Percentiles rank a stretch among this genome's conserved stretches.
Evolutionary conservation across 1,140 invertebrate species (phyloP).

Genomic region (Bombus cullumanus): DNA sequence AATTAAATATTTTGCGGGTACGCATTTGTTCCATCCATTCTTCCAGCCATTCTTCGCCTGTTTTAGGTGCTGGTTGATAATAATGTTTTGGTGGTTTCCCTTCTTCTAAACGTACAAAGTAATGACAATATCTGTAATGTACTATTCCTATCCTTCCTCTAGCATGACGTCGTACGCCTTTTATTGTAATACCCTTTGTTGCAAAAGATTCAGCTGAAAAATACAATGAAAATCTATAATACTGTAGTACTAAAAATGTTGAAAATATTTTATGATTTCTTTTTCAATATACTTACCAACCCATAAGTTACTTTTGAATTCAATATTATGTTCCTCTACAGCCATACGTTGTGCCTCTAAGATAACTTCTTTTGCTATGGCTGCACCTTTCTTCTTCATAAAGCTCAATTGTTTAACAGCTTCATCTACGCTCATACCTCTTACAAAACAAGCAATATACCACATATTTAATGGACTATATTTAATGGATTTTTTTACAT

Average conservation of each 20-base stretch:
- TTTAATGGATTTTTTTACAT: slow-evolving; percentile 92
- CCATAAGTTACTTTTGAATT: slow-evolving; percentile 98
- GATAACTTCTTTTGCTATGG: slow-evolving; percentile 90
- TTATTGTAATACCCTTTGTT: slow-evolving; percentile 89
- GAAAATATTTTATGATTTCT: background rate
- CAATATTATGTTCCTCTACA: slow-evolving; percentile 95
- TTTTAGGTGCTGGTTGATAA: slow-evolving; percentile 86
- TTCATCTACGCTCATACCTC: slow-evolving; percentile 97
- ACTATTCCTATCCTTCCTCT: slow-evolving; percentile 87
- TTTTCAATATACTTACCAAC: slow-evolving; percentile 88
- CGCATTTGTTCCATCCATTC: slow-evolving; percentile 89
- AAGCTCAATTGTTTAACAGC: slow-evolving; percentile 95
- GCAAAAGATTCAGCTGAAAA: slow-evolving; percentile 92
- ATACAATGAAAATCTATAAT: slow-evolving; percentile 27
- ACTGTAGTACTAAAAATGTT: background rate
- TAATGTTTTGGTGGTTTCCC: slow-evolving; percentile 94
- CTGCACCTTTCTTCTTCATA: slow-evolving; percentile 92
- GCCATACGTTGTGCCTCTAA: slow-evolving; percentile 95
- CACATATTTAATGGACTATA: slow-evolving; percentile 96
- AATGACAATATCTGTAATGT: slow-evolving; percentile 92
- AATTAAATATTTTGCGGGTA: slow-evolving; percentile 86
- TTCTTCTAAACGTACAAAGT: slow-evolving; percentile 95
- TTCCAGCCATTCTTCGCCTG: slow-evolving; percentile 88
- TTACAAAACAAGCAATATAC: slow-evolving; percentile 93
- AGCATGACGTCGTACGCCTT: slow-evolving; percentile 93